Evolutionary conservation across 2,888 invertebrate species (phyloP), one percentile per base, ranked within the genome.

Genomic region (Mimas tiliae): DNA sequence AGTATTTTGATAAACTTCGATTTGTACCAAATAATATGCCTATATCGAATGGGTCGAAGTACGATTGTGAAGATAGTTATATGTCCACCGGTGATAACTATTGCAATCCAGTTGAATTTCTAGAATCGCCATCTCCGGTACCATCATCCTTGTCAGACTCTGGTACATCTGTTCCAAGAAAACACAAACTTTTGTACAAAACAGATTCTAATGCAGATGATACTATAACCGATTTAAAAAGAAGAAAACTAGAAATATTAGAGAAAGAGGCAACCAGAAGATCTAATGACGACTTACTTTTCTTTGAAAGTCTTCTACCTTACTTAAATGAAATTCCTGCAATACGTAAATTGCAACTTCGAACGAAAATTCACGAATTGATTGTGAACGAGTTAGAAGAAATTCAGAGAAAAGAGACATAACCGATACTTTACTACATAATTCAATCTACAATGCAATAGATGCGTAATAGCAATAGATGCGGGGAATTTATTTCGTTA

Each of bases 271-370:
- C 52, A 21, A 27, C 16, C 4, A 45, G 53, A 45, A 52, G 53
- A 52, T 38, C 38, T 6, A 53, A 64, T 45, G 72, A 71, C 55
- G 71, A 71, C 71, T 21, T 72, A 53, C 68, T 77, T 64, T 78
- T 76, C 69, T 78, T 78, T 69, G 73, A 76, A 65, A 77, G 77
- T 68, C 74, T 79, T 51, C 27, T 78, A 62, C 77, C 77, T 11
- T 78, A 75, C 62, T 67, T 77, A 68, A 68, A 69, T 33, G 70
- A 73, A 50, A 75, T 77, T 48, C 77, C 77, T n/a, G 16, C 70
- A 67, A 70, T 70, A 58, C 69, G 71, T 16, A 77, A 77, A 68
- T 69, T 78, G 42, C 69, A 70, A 52, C 70, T 77, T 12, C 70
- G 75, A 53, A 73, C 74, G 9, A 74, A 75, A 52, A 78, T 79